Conservation (phyloP, 2,113 vertebrate species). For the Protobothrops mucrosquamatus region DNA sequence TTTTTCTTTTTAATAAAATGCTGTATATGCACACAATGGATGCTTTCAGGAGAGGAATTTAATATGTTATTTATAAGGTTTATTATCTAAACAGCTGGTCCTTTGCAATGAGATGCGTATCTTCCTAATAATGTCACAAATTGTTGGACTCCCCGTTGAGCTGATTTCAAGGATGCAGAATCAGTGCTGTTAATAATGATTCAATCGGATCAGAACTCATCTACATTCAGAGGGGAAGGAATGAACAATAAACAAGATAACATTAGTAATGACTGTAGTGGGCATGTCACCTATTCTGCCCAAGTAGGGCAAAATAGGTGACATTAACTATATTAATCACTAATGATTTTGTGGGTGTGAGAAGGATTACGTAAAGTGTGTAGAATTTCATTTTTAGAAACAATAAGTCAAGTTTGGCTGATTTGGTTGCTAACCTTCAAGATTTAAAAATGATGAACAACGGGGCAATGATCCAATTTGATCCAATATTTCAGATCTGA, state of each 20-base stretch:
- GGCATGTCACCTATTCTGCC: neutral
- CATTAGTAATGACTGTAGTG: neutral
- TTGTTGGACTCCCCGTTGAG: neutral
- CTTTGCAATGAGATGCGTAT: neutral
- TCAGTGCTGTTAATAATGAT: neutral
- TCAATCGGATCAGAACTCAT: neutral
- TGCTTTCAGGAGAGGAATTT: conserved; percentile 21
- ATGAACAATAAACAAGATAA: neutral
- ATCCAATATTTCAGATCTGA: neutral
- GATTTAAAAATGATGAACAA: neutral
- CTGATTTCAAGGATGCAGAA: neutral
- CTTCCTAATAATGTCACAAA: conserved; percentile 1
- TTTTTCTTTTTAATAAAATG: neutral
- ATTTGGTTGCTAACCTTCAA: neutral
- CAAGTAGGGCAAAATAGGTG: neutral
- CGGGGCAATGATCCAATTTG: neutral
- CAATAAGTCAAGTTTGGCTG: neutral
- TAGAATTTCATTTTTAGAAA: neutral
- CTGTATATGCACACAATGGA: neutral
- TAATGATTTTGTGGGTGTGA: neutral
- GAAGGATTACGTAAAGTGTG: neutral
- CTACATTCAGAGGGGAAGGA: neutral
- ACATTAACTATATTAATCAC: neutral
- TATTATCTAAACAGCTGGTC: conserved; percentile 23
- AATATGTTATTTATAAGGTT: conserved; percentile 29